Evolutionary conservation across 2,888 invertebrate genomes (phyloP), one percentile per base, ranked within the genome.

Genomic region (Protophormia terraenovae): DNA sequence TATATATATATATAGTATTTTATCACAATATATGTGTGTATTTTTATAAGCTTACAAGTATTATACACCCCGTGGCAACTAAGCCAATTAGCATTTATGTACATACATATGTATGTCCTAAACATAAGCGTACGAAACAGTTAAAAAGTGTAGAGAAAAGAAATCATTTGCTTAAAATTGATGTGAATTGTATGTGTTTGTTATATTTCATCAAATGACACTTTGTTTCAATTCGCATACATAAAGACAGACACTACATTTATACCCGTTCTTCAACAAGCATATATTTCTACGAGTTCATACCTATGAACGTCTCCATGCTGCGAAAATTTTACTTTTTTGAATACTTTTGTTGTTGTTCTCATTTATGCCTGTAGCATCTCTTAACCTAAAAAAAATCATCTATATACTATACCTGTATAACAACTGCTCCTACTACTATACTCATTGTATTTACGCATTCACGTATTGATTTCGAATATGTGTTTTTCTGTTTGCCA

Each of bases 331-430:
- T 71, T 71, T 71, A 45, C 35, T 35, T 71, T 16, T 35, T 62
- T 38, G 8, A 35, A 1, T 12, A 12, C 5, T 67, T 29, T 14
- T 67, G 45, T 29, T 58, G 38, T 47, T 38, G 29, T 19, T 60
- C n/a, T 14, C 41, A 32, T 64, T 22, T 67, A 32, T 35, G 66
- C 78, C 78, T 82, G 55, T 38, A 82, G 82, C 73, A 41, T 75
- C 78, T 79, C 78, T 83, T 85, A 82, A 85, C 78, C 87, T 64
- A 82, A 81, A 84, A n/a, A n/a, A 80, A 83, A 35, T 64, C 47
- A 67, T 82, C 19, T 69, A 66, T 69, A 67, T 29, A 47, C 58
- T 72, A 62, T 41, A 85, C 66, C 29, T 45, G 41, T 69, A 76
- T 55, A 64, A 80, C 7, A 53, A 58, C 81, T 87, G 81, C 10